phyloP scores from a whole-genome alignment of 2,888 invertebrate species.

The Papilio gigon region DNA sequence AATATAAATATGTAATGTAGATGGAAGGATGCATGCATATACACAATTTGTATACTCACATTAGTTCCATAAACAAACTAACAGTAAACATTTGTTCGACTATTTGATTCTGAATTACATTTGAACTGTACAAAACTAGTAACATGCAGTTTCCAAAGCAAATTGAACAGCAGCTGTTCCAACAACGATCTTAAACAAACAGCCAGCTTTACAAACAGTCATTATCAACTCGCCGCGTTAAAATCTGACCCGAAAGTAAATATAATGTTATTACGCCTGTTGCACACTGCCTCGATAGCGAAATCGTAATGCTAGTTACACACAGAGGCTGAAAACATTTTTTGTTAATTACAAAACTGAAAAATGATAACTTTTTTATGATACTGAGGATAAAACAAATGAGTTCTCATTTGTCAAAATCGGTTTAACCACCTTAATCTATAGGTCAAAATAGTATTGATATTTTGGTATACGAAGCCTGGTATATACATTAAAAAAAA shows the following conservation, averaged over 20 bases:
- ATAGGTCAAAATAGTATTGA: too few species aligned
- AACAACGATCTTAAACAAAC: conserved; percentile 34
- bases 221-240: conserved; percentile 31
- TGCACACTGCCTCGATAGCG: background rate
- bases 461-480: too few species aligned
- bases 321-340: too few species aligned
- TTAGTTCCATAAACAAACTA: background rate
- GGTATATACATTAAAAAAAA: too few species aligned
- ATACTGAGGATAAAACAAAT: too few species aligned
- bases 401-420: too few species aligned
- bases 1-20: too few species aligned
- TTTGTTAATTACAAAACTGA: too few species aligned
- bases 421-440: too few species aligned
- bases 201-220: conserved; percentile 28
- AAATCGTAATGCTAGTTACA: background rate
- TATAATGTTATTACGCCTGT: conserved; percentile 25
- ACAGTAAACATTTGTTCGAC: conserved; percentile 2
- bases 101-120: background rate
- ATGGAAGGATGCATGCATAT: too few species aligned
- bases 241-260: conserved; percentile 32
- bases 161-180: conserved; percentile 33
- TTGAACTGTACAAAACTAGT: conserved; percentile 1
- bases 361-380: too few species aligned
- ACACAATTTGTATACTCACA: background rate
- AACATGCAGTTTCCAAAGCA: conserved; percentile 21